Evolutionary conservation across 2,113 vertebrate genomes (phyloP), one percentile per base, ranked within the genome.

Genomic region (Tragelaphus scriptus): DNA sequence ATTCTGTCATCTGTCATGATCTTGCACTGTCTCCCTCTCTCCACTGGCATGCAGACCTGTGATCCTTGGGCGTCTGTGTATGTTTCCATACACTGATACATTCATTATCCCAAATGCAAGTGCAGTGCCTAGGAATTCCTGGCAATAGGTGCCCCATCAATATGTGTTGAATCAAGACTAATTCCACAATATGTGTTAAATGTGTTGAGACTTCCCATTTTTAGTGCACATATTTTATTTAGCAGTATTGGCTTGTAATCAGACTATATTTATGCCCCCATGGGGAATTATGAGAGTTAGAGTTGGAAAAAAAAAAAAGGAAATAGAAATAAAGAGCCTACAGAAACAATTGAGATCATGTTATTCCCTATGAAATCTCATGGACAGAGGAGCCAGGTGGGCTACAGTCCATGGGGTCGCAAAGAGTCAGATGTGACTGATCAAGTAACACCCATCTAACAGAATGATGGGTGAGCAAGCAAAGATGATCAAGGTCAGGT

Each of bases 381-480:
- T 71, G n/a, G 36, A 71, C 19, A 71, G n/a, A 40, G n/a, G 11
- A 71, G 68, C 68, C 68, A 12, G 68, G 10, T 71, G n/a, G 68
- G 19, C 68, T 71, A 23, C 10, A 71, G 68, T 12, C 68, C n/a
- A 6, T 6, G 10, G 9, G n/a, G 68, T 71, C 5, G 0, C n/a
- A 40, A 40, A 71, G 19, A 40, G 19, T 36, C 10, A 0, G 68
- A 23, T 19, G 3, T 0, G n/a, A 40, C 19, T 40, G 10, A 23
- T 0, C n/a, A 5, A 23, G n/a, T 9, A 44, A 55, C 21, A 21
- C 15, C 30, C 32, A 23, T 9, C 12, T 1, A 25, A 32, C 15
- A 49, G 23, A 85, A 82, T 1, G 26, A 25, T 1, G 63, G 87
- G 12, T 4, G 3, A 13, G 17, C 23, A 12, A 30, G 44, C n/a